phyloP scores from a whole-genome alignment of 2,888 invertebrate species.

The Cactoblastis cactorum region DNA sequence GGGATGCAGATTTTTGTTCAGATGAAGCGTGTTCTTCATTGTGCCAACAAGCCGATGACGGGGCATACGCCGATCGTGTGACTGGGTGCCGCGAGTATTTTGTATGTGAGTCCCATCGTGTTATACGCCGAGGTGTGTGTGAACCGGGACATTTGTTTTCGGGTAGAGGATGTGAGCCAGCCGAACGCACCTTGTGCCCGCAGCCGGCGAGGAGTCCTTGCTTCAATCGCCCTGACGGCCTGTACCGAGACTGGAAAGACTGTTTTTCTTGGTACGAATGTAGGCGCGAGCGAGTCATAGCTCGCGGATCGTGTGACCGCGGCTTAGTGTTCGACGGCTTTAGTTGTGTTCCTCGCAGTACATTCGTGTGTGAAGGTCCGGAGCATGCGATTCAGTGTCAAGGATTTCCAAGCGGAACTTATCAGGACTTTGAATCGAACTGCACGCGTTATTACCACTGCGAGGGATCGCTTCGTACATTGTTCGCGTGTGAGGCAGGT shows the following conservation, averaged over 20 bases:
- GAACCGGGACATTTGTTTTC: slow-evolving; percentile 74
- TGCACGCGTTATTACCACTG: slow-evolving; percentile 77
- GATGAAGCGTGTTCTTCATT: slow-evolving; percentile 69
- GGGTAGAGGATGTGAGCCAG: slow-evolving; percentile 71
- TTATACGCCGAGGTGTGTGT: slow-evolving; percentile 76
- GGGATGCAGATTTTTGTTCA: slow-evolving; percentile 73
- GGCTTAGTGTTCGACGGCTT: slow-evolving; percentile 74
- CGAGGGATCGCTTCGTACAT: slow-evolving; percentile 56
- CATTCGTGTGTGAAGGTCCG: slow-evolving; percentile 70
- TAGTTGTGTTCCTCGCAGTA: slow-evolving; percentile 54
- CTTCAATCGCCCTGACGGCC: slow-evolving; percentile 63
- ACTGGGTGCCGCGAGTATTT: slow-evolving; percentile 79
- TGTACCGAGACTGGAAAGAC: slow-evolving; percentile 66
- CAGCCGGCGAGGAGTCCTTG: slow-evolving; percentile 65
- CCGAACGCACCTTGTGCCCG: slow-evolving; percentile 61
- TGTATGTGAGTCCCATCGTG: slow-evolving; percentile 75
- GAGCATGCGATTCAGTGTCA: slow-evolving; percentile 59
- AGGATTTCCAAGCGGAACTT: slow-evolving; percentile 74
- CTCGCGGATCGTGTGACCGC: slow-evolving; percentile 65
- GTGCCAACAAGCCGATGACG: slow-evolving; percentile 73
- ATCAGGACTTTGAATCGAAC: slow-evolving; percentile 72
- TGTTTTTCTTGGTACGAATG: slow-evolving; percentile 76
- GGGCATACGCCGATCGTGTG: slow-evolving; percentile 77
- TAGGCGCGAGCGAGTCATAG: slow-evolving; percentile 58
- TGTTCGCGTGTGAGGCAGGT: slow-evolving; percentile 59